Base-by-base conservation (phyloP, 2,797 vertebrate genomes). In the Saxicola maurus region DNA sequence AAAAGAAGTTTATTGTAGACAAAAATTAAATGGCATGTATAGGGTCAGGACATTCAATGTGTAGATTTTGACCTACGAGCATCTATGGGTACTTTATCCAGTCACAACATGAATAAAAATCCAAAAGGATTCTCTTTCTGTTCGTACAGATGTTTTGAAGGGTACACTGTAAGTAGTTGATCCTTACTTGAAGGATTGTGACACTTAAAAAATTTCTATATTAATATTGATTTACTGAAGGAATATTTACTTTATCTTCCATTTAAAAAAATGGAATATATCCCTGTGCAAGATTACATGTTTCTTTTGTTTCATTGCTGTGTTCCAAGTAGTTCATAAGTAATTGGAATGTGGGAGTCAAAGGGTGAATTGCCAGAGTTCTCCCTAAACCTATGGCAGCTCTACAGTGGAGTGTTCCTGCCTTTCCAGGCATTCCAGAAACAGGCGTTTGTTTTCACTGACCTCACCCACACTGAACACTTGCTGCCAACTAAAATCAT, bases 401-500 rank as follows among this genome's bases (percentile, higher is more conserved):
- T 4, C 1, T 75, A 45, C 23, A 31, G 52, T 9, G 35, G 31
- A 46, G 51, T 43, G 24, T 37, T 43, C 74, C 33, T 12, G 1
- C 9, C 35, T 64, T 77, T 46, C 49, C 82, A 90, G 76, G 82
- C 82, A 56, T 55, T 73, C 69, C 91, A 87, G 61, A 83, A 94
- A 79, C 56, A 65, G 40, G 59, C 48, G 15, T 92, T 90, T 93
- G 77, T 79, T 94, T 93, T 93, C 74, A 37, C 6, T 81, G 91
- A 87, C 93, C 82, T 95, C 83, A 69, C 65, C 61, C 82, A 87
- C 53, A 35, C 65, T 57, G 53, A 87, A 38, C n/a, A 38, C 65
- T 82, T 90, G 66, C 86, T 94, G 85, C 94, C 92, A 95, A 8
- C 57, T 91, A 45, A 95, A 96, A 77, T 72, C 8, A 83, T 85